These are phyloP conservation scores for Pampus argenteus DNA, from an alignment of 2,797 vertebrate species.

Conservation along the genomic window DNA sequence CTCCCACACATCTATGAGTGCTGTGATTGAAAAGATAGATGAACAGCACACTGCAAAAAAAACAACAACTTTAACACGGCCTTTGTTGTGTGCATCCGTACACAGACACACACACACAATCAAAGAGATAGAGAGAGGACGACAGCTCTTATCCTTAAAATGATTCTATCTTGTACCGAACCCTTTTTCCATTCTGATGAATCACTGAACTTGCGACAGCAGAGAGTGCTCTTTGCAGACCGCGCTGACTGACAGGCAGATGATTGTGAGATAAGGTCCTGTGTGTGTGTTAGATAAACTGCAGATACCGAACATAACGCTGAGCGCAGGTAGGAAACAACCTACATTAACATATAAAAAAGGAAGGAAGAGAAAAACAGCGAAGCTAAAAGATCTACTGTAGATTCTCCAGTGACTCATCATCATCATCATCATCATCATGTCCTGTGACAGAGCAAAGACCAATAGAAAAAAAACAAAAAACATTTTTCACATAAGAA, in stretches of 20 bases:
- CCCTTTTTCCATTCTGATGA: slow-evolving; percentile 41
- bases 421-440: too few species aligned
- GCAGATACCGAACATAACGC: slow-evolving; percentile 8
- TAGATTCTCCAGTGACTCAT: slow-evolving; percentile 15
- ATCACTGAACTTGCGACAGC: slow-evolving; percentile 31
- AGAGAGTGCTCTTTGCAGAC: slow-evolving; percentile 16
- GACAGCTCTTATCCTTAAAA: slow-evolving; percentile 47
- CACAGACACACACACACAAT: not conserved
- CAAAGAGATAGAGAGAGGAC: not conserved
- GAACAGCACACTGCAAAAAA: slow-evolving; percentile 18
- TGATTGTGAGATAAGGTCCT: slow-evolving; percentile 21
- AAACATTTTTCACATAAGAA: slow-evolving; percentile 1
- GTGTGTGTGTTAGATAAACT: slow-evolving; percentile 11
- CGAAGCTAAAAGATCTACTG: not conserved
- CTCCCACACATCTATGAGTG: slow-evolving; percentile 13
- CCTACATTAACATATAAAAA: not conserved
- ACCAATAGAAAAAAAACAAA: not conserved
- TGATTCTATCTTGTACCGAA: slow-evolving; percentile 39
- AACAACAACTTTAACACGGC: slow-evolving; percentile 25
- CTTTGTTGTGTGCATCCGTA: slow-evolving; percentile 7
- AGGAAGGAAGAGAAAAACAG: not conserved
- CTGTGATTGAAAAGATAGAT: slow-evolving; percentile 20
- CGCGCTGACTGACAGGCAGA: slow-evolving; percentile 47
- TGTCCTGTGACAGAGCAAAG: slow-evolving; percentile 1
- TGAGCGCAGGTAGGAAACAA: slow-evolving; percentile 12